These are phyloP conservation scores for Mirounga angustirostris DNA, from an alignment of 2,113 vertebrate genomes.

Conservation along the genomic window DNA sequence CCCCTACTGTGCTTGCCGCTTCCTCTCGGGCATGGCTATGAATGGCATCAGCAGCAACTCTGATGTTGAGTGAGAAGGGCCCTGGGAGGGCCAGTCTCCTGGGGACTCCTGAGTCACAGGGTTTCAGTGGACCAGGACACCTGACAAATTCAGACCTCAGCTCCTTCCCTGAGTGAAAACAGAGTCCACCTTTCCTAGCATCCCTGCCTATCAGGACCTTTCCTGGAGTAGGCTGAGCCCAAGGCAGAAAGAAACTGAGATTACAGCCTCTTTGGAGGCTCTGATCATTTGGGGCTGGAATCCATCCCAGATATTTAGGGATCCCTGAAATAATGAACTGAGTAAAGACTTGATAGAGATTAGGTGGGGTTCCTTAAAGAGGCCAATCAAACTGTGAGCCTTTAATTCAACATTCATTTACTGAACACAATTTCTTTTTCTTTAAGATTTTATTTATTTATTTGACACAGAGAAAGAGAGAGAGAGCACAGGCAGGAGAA, in stretches of 20 bases:
- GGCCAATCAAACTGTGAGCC: background rate
- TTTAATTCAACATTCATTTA: background rate
- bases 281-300: background rate
- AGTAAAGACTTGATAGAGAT: background rate
- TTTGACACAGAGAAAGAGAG: background rate
- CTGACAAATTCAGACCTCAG: background rate
- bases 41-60: slow-evolving; percentile 88
- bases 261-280: background rate
- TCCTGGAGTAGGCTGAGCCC: background rate
- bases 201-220: background rate
- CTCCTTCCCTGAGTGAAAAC: background rate
- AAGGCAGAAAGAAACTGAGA: background rate
- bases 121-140: background rate
- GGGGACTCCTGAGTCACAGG: background rate
- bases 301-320: background rate
- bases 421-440: background rate
- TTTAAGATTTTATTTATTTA: background rate
- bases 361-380: background rate
- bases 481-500: background rate
- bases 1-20: slow-evolving; percentile 87
- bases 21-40: slow-evolving; percentile 89
- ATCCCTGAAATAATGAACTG: background rate
- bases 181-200: background rate
- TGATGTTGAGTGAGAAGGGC: slow-evolving; percentile 84
- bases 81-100: background rate